phyloP scores from a whole-genome alignment of 1,140 invertebrate genomes.

The Achatina immaculata region DNA sequence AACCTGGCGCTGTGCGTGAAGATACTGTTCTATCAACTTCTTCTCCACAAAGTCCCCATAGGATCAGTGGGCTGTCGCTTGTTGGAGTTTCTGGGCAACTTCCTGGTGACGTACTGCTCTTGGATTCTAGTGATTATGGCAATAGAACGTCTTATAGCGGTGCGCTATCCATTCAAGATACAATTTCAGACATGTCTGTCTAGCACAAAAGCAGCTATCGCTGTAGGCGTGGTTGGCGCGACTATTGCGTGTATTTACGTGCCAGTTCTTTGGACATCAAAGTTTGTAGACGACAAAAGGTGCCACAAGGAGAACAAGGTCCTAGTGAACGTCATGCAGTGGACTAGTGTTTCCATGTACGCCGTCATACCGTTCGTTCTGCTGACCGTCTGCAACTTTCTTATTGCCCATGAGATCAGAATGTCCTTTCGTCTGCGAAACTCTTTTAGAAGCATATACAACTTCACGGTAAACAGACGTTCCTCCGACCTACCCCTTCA shows the following conservation, averaged over 20 bases:
- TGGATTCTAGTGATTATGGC: conserved; percentile 62
- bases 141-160: conserved; percentile 50
- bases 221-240: conserved; percentile 12
- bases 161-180: conserved; percentile 19
- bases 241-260: conserved; percentile 29
- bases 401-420: conserved; percentile 52
- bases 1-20: conserved; percentile 51
- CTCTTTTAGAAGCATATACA: conserved; percentile 28
- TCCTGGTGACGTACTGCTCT: conserved; percentile 53
- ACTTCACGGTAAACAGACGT: neutral
- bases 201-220: conserved; percentile 12
- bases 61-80: conserved; percentile 40
- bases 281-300: neutral
- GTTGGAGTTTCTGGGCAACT: conserved; percentile 52
- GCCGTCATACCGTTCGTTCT: conserved; percentile 52
- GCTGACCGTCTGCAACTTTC: conserved; percentile 53
- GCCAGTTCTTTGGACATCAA: conserved; percentile 36
- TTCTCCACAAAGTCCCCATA: conserved; percentile 37
- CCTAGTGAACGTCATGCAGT: conserved; percentile 43
- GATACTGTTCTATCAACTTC: conserved; percentile 39
- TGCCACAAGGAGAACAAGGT: neutral
- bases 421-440: conserved; percentile 46
- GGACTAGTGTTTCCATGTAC: conserved; percentile 53
- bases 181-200: conserved; percentile 17
- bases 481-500: conserved; percentile 25